Conservation (phyloP, 1,140 invertebrate genomes). For the Harpegnathos saltator region DNA sequence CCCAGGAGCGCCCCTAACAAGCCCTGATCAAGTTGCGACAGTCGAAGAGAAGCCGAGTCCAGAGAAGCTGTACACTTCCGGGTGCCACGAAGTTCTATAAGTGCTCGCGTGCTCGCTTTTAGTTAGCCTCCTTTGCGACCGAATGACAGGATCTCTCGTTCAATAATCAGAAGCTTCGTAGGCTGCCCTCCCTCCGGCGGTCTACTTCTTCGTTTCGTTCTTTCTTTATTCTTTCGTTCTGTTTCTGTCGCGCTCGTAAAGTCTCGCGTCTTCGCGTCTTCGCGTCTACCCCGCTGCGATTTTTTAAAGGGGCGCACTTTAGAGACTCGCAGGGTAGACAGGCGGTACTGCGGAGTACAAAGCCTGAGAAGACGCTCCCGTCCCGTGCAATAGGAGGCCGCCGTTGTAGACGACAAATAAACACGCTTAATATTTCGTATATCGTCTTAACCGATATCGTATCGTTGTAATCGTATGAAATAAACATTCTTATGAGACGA, state of each 20-base stretch:
- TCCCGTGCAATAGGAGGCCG: neutral
- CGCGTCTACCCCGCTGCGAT: slow-evolving; percentile 71
- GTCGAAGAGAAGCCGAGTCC: neutral
- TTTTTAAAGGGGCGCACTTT: slow-evolving; percentile 74
- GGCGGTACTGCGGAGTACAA: slow-evolving; percentile 22
- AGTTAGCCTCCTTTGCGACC: no score
- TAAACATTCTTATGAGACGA: slow-evolving; percentile 37
- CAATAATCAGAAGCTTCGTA: no score
- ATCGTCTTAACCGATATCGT: slow-evolving; percentile 30
- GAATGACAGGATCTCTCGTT: no score
- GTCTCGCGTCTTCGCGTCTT: slow-evolving; percentile 20
- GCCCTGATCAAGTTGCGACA: slow-evolving; percentile 69
- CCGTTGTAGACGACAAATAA: slow-evolving; percentile 29
- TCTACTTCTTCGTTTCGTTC: no score
- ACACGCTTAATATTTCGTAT: slow-evolving; percentile 48
- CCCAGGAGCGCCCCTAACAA: slow-evolving; percentile 83
- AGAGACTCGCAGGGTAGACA: slow-evolving; percentile 76
- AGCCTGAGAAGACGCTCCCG: slow-evolving; percentile 20
- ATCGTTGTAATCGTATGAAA: slow-evolving; percentile 48
- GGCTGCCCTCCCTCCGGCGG: no score
- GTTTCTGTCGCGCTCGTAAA: slow-evolving; percentile 55
- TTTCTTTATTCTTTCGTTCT: no score
- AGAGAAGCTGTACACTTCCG: neutral
- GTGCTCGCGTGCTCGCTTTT: no score
- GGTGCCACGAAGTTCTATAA: neutral